Conservation (phyloP, 2,113 vertebrate species). For the Hystrix brachyura region DNA sequence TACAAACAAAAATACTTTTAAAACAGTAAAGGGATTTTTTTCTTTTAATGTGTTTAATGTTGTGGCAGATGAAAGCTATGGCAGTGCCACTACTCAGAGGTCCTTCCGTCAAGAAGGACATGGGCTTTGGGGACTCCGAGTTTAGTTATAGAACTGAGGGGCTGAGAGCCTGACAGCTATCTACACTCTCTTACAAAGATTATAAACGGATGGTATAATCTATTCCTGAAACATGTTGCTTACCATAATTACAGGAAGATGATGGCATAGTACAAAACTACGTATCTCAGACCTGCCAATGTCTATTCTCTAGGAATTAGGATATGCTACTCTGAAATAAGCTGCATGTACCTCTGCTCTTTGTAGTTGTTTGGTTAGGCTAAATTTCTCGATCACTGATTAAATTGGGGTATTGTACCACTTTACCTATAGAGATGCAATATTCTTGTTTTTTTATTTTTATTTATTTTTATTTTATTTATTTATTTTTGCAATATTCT, state of each 20-base stretch:
- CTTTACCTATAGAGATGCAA: neutral
- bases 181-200: neutral
- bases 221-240: neutral
- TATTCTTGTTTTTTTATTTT: too few species aligned
- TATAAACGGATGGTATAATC: neutral
- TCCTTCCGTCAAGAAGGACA: neutral
- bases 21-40: neutral
- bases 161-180: rapidly evolving
- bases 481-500: neutral
- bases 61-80: neutral
- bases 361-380: neutral
- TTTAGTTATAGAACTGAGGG: neutral
- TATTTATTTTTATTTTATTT: too few species aligned
- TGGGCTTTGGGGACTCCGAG: neutral
- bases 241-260: neutral
- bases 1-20: neutral
- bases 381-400: neutral
- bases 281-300: neutral
- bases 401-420: neutral
- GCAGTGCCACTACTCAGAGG: neutral
- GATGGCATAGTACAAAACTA: neutral
- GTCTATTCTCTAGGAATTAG: neutral
- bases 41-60: neutral
- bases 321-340: neutral
- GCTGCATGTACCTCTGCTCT: neutral